Base-by-base conservation (phyloP, 2,113 vertebrate species). In the Austrofundulus limnaeus region DNA sequence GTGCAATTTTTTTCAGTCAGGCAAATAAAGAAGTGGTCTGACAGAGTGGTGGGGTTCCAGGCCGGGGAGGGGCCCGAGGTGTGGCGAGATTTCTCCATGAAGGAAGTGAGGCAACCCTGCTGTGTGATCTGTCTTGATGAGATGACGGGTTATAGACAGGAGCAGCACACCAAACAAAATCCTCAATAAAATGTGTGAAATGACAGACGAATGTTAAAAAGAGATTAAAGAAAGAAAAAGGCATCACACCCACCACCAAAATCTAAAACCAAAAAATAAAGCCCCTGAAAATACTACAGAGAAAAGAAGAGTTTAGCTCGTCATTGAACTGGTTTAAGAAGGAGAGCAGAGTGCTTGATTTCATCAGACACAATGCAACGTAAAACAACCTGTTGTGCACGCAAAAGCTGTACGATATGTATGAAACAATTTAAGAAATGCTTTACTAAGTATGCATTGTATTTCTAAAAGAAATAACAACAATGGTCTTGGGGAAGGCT, bases 151-250 rank as follows among this genome's bases (percentile, higher is more conserved):
- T 81, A 70, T 77, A 76, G 88, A 89, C 84, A 72, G 78, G 65
- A 85, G 68, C 60, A 64, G 66, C 61, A 60, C 74, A 84, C 57
- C 80, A 77, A 84, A 84, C 61, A 20, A 85, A 88, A 86, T 86
- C 70, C 38, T 72, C 25, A 71, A 85, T 84, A 75, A 89, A 88
- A 34, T 85, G 82, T 66, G 81, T n/a, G 88, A 90, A 87, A 83
- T 84, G 85, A 87, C 77, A 86, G 78, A 57, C 70, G 69, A 82
- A 86, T 63, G 74, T 74, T 62, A 58, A 75, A 78, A 73, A 63
- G 43, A 62, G 37, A 34, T 13, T 34, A 14, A 1, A 4, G 0
- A 25, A 50, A 45, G 24, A 34, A 53, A 56, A 49, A 49, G 37
- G 45, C 56, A 65, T 69, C 50, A 51, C 59, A 70, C 69, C 45